phyloP scores from a whole-genome alignment of 2,113 vertebrate genomes.

The Psophia crepitans region DNA sequence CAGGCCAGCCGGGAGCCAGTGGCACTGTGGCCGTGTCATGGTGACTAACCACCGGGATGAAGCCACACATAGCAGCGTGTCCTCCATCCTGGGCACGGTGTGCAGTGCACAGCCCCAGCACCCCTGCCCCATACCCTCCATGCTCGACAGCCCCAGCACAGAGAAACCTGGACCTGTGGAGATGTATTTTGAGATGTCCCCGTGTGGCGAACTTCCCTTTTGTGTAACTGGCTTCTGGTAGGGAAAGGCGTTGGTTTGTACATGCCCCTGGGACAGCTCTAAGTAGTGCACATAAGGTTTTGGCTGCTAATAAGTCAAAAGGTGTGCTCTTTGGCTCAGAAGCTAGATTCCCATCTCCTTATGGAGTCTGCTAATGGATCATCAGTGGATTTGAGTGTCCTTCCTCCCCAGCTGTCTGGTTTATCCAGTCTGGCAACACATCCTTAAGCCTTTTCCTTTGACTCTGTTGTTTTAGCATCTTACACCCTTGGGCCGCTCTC shows the following conservation, averaged over 20 bases:
- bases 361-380: background rate
- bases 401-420: background rate
- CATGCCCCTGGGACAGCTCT: background rate
- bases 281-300: background rate
- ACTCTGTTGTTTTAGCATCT: background rate
- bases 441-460: background rate
- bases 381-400: background rate
- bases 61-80: background rate
- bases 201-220: background rate
- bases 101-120: background rate
- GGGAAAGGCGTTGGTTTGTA: background rate
- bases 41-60: background rate
- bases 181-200: background rate
- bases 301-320: background rate
- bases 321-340: background rate
- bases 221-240: background rate
- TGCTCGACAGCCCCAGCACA: rapidly evolving
- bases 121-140: rapidly evolving
- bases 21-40: rapidly evolving
- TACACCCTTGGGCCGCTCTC: background rate
- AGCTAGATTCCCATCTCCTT: background rate
- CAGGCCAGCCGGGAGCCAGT: rapidly evolving
- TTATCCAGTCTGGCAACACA: background rate
- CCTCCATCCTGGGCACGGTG: background rate
- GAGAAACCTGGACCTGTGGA: rapidly evolving